Evolutionary conservation across 2,888 invertebrate genomes (phyloP).

Genomic region (Nomada ferruginata): DNA sequence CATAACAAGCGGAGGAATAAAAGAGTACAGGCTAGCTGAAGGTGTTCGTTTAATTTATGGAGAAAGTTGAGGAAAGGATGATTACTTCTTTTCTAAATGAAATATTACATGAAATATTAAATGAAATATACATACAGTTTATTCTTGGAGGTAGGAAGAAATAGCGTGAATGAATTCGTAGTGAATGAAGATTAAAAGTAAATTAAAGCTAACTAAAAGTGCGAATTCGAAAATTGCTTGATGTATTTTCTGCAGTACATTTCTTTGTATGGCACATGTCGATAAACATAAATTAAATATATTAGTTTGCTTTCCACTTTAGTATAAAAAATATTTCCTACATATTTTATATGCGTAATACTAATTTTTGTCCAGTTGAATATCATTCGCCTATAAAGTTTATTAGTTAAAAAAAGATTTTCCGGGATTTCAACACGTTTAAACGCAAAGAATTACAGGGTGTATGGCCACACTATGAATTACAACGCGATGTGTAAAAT

Average conservation of each 20-base stretch:
- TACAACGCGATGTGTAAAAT: neutral
- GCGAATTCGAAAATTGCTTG: neutral
- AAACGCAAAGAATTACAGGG: neutral
- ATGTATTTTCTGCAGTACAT: too few species aligned
- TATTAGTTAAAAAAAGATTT: neutral
- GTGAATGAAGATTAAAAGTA: neutral
- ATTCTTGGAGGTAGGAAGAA: neutral
- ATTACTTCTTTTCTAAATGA: too few species aligned
- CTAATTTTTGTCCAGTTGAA: too few species aligned
- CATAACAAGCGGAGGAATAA: slow-evolving; percentile 39
- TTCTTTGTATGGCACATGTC: too few species aligned
- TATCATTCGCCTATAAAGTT: too few species aligned
- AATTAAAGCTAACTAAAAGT: neutral
- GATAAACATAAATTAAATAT: too few species aligned
- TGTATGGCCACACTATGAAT: neutral
- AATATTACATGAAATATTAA: neutral
- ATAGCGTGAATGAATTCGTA: neutral
- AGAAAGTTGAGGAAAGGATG: neutral
- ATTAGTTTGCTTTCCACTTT: too few species aligned
- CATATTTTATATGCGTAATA: too few species aligned
- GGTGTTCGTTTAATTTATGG: slow-evolving; percentile 8
- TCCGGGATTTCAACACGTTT: neutral
- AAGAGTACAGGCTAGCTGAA: slow-evolving; percentile 6
- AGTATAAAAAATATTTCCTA: too few species aligned
- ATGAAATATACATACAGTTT: neutral